Conservation (phyloP, 1,140 invertebrate genomes). For the Oppia nitens region DNA sequence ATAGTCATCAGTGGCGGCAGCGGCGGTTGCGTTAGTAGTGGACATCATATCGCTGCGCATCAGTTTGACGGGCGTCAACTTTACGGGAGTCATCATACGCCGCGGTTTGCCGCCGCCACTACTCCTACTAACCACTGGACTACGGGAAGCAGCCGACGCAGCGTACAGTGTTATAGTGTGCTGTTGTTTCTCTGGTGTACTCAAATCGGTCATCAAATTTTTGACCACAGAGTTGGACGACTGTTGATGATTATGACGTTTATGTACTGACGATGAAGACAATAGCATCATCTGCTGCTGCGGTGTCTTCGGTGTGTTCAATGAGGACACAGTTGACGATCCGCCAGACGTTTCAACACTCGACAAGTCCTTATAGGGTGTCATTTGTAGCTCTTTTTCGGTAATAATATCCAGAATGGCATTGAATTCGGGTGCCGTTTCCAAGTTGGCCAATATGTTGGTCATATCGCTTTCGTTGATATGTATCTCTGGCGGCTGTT, state of each 20-base stretch:
- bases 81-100: background rate
- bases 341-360: background rate
- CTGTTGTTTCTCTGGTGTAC: background rate
- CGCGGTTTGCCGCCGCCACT: no score
- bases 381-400: background rate
- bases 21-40: background rate
- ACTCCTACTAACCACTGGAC: no score
- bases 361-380: background rate
- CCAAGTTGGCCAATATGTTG: background rate
- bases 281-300: no score
- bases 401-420: background rate
- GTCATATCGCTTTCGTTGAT: background rate
- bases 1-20: background rate
- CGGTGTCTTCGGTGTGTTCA: background rate
- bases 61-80: background rate
- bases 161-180: background rate
- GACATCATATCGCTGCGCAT: background rate
- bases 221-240: background rate
- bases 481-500: background rate
- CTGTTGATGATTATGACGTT: background rate
- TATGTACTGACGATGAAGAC: no score
- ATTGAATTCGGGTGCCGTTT: background rate
- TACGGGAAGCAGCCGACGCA: background rate
- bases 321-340: background rate
- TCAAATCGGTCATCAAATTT: background rate